Conservation (phyloP, 2,888 invertebrate species). For the Aleiodes leptofemur region DNA sequence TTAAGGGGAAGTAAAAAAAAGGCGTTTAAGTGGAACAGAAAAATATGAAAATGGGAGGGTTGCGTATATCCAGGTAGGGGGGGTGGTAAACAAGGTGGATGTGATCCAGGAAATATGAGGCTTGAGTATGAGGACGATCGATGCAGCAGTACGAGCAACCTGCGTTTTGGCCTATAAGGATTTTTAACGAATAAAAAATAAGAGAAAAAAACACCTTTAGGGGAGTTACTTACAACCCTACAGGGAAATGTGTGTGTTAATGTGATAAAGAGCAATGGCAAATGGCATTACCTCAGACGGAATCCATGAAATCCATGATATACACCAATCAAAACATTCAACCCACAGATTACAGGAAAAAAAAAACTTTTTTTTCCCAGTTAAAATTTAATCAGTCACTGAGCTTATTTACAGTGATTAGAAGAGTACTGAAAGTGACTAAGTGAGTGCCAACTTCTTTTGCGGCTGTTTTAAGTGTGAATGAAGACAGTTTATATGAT, state of each 20-base stretch:
- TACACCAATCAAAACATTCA: not conserved
- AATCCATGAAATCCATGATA: not conserved
- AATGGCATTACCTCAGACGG: not conserved
- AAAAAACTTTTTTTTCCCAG: too few relatives aligned
- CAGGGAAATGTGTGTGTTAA: too few relatives aligned
- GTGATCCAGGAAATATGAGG: constrained; percentile 49
- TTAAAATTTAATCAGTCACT: too few relatives aligned
- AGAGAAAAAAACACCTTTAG: not conserved
- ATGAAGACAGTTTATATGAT: too few relatives aligned
- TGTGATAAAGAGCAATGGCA: too few relatives aligned
- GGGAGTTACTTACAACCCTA: too few relatives aligned
- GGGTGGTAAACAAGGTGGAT: constrained; percentile 51
- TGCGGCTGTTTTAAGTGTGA: too few relatives aligned
- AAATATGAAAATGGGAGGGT: constrained; percentile 26
- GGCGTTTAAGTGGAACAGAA: constrained; percentile 33
- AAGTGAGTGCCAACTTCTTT: too few relatives aligned
- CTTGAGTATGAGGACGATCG: constrained; percentile 61
- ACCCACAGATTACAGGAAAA: too few relatives aligned
- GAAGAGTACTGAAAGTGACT: too few relatives aligned
- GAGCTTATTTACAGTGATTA: too few relatives aligned
- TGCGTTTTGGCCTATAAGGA: constrained; percentile 58
- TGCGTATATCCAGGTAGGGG: constrained; percentile 17
- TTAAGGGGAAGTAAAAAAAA: constrained; percentile 26
- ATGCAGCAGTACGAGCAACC: constrained; percentile 68
- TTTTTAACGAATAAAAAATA: constrained; percentile 6